These are phyloP conservation scores for Drosophila nigritarsus DNA, from an alignment of 2,888 invertebrate genomes.

Conservation along the genomic window DNA sequence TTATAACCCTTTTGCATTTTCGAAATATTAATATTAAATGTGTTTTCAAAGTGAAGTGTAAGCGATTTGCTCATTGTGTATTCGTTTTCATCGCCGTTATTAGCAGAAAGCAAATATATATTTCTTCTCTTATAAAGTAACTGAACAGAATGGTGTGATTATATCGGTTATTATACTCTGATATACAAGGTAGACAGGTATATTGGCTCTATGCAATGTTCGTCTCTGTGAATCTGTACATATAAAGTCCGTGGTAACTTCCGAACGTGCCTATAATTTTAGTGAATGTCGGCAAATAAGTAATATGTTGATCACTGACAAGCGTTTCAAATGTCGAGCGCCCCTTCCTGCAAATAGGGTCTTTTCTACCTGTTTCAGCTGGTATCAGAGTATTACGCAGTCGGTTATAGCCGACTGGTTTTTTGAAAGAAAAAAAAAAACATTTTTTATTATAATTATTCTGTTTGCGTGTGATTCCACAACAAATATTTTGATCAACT, in stretches of 20 bases:
- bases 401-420: slow-evolving; percentile 2
- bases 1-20: slow-evolving; percentile 50
- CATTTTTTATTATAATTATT: neutral
- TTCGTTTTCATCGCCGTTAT: slow-evolving; percentile 35
- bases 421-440: too few species aligned
- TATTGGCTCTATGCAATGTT: neutral
- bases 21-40: slow-evolving; percentile 57
- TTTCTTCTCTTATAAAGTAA: slow-evolving; percentile 24
- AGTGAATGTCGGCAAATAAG: neutral
- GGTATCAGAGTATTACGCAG: slow-evolving; percentile 6
- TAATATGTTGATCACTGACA: neutral
- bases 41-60: slow-evolving; percentile 55
- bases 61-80: slow-evolving; percentile 48
- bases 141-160: slow-evolving; percentile 33
- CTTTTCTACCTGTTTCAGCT: neutral
- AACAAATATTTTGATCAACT: slow-evolving; percentile 8
- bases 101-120: slow-evolving; percentile 48
- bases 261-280: neutral
- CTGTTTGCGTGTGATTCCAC: slow-evolving; percentile 1
- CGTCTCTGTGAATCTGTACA: neutral
- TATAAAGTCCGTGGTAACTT: neutral
- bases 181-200: neutral
- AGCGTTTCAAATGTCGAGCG: neutral
- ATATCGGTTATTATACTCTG: slow-evolving; percentile 13
- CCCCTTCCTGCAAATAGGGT: neutral